These are phyloP conservation scores for Sinosuthora webbiana DNA, from an alignment of 2,113 vertebrate genomes.

Conservation along the genomic window DNA sequence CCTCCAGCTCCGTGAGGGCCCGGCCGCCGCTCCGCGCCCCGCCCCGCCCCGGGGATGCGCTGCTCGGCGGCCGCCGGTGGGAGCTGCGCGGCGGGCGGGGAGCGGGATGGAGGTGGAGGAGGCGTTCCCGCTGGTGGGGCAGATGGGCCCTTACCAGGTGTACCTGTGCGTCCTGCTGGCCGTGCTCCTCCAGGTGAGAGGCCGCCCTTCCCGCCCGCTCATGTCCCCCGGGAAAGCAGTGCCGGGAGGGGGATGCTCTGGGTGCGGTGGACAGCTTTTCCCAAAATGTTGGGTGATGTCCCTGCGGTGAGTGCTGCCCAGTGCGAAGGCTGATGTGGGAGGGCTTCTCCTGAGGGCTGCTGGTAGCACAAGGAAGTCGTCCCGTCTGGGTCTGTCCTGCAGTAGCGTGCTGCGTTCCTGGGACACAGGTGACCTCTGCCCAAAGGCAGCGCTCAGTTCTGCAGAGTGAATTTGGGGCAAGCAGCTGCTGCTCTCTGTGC, in stretches of 20 bases:
- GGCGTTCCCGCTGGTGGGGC: constrained; percentile 75
- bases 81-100: neutral
- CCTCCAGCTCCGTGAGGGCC: neutral
- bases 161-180: constrained; percentile 78
- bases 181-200: constrained; percentile 79
- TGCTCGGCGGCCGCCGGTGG: neutral
- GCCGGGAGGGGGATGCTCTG: neutral
- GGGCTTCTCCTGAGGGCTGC: neutral
- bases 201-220: neutral
- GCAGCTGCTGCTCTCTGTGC: neutral
- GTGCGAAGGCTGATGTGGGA: neutral
- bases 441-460: neutral
- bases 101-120: constrained; percentile 77
- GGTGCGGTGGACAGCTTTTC: neutral
- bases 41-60: constrained; percentile 22
- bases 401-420: neutral
- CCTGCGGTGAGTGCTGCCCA: neutral
- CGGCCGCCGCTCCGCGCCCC: neutral
- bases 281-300: neutral
- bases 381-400: neutral
- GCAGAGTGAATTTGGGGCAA: neutral
- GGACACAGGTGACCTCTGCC: neutral
- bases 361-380: neutral
- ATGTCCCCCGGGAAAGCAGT: neutral
- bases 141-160: constrained; percentile 79